Base-by-base conservation (phyloP, 2,113 vertebrate species). In the Nyctibius bracteatus region DNA sequence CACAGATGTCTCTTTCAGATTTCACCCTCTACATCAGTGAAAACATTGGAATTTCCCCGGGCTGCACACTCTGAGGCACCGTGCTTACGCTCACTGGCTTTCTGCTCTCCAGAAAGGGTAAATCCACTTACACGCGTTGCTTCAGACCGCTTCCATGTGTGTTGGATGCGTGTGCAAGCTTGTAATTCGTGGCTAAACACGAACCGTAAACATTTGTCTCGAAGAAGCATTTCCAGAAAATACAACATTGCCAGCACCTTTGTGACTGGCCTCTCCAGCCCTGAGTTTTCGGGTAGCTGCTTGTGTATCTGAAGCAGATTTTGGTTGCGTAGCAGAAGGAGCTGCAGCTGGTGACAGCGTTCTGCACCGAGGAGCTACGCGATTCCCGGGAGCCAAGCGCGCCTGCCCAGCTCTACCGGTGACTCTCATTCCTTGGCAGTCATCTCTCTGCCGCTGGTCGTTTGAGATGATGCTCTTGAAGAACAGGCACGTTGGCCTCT, bases 201-300 rank as follows among this genome's bases (percentile, higher is more conserved):
- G 20, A 68, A 46, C 62, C 43, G 75, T 6, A 81, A 92, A 91
- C 39, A 10, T 78, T 51, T 58, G 13, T 43, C 84, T 74, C 17
- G 61, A 41, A 62, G 72, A 84, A 57, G 87, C 37, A 9, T 74
- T 94, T 84, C 86, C 78, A 55, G 93, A 84, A 82, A 30, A 25
- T 9, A 8, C 1, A 46, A 20, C 43, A 0, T 17, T 41, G 46
- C 67, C 70, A 15, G 61, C 43, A 4, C 18, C 4, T n/a, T 25
- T 8, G 20, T 67, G 25, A 44, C 68, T 1, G 2, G 35, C 52
- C 41, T 54, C 44, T 63, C 13, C 35, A 1, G 30, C 33, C 49
- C 15, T 3, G 8, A 1, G 41, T 3, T 72, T n/a, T 9, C 0
- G 1, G 23, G 59, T 23, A 14, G 10, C 63, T 39, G 1, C 43